phyloP scores from a whole-genome alignment of 2,888 invertebrate species.

The Spisula solida region DNA sequence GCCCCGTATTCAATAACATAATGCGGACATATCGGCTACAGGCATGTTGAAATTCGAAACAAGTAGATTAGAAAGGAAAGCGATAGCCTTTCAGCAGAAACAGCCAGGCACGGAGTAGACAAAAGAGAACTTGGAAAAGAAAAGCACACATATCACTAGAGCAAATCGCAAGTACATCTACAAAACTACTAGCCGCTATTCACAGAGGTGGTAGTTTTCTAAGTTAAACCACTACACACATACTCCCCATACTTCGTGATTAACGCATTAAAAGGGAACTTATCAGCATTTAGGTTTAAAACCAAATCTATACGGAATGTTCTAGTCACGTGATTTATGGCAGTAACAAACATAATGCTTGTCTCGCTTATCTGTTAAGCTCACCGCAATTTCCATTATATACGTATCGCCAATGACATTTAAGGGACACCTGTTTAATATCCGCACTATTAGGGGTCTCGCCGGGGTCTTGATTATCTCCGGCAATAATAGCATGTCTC shows the following conservation, averaged over 20 bases:
- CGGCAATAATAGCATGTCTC: slow-evolving; percentile 15
- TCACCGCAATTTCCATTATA: neutral
- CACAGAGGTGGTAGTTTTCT: neutral
- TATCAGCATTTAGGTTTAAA: neutral
- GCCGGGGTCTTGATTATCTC: slow-evolving; percentile 15
- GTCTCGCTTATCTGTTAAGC: neutral
- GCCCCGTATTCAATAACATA: no score
- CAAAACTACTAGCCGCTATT: neutral
- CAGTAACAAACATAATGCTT: neutral
- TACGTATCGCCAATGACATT: neutral
- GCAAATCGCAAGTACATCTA: no score
- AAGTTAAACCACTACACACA: neutral
- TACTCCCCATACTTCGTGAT: neutral
- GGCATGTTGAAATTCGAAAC: no score
- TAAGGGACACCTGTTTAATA: slow-evolving; percentile 28
- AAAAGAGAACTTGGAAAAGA: no score
- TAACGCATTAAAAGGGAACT: neutral
- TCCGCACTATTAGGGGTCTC: slow-evolving; percentile 12
- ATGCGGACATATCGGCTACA: no score
- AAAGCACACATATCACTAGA: no score
- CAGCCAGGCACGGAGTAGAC: no score
- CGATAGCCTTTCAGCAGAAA: no score
- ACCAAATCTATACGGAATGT: neutral
- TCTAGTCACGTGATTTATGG: neutral
- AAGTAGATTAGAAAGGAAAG: no score